Evolutionary conservation across 2,888 invertebrate genomes (phyloP), one percentile per base, ranked within the genome.

Genomic region (Pachycephus smyrnensis): DNA sequence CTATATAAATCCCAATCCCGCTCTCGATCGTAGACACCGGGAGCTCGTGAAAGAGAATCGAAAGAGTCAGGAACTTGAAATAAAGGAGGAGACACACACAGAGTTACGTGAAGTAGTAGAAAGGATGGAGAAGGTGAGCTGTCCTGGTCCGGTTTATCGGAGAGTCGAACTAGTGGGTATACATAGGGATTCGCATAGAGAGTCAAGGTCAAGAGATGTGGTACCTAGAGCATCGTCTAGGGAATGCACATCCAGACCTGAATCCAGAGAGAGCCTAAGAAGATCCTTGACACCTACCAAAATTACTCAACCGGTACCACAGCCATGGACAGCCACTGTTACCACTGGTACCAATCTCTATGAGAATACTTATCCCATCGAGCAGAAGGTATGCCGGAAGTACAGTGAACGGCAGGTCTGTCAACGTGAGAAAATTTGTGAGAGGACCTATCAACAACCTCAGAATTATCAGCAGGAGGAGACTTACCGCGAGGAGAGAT

Each of bases 271-370:
- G 32, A 88, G 89, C n/a, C 79, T 89, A 3, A 82, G 90, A 11
- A 84, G 91, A 69, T 91, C 91, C 0, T 76, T 91, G 73, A 91
- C 91, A 0, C 91, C 91, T 0, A 91, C 91, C 12, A 87, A 88
- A 73, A 91, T 91, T 55, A 86, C 86, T 32, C 91, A 91, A 40
- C 91, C 91, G 11, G 86, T 86, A 23, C 91, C 91, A 0, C 85
- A 87, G 75, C 91, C 91, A 1, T 91, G 91, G 91, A 90, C 89
- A 0, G 91, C 91, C 0, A 90, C 90, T 1, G 91, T 91, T 1
- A 88, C 88, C 0, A 83, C 87, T 0, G 88, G 88, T 4, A 81
- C 86, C 0, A 90, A 87, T 73, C 82, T 89, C 3, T 91, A 88
- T 78, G 85, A 90, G 73, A 88, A 90, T 74, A 85, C 84, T 11